These are phyloP conservation scores for Odontocolon sp. DNA, from an alignment of 2,888 invertebrate species.

Conservation along the genomic window DNA sequence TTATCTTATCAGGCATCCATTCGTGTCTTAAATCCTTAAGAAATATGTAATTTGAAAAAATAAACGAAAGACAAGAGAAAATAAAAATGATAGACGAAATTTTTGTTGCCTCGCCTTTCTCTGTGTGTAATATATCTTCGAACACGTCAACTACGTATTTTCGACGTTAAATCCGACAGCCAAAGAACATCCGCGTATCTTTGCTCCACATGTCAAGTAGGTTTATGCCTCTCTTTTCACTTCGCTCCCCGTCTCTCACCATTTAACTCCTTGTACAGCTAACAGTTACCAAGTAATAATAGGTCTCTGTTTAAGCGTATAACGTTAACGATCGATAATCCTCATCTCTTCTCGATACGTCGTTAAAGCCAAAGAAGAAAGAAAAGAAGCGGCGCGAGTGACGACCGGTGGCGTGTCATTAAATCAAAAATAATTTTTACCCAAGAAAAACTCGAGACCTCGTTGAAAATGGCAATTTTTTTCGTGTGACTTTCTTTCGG, in stretches of 20 bases:
- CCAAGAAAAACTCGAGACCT: background rate
- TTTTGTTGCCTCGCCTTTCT: no score
- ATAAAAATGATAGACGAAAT: no score
- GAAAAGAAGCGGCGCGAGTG: no score
- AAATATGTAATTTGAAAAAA: no score
- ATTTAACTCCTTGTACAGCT: slow-evolving; percentile 48
- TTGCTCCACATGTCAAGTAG: slow-evolving; percentile 59
- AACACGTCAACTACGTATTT: slow-evolving; percentile 1
- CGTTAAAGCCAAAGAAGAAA: slow-evolving; percentile 57
- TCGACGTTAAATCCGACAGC: slow-evolving; percentile 25
- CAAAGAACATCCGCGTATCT: slow-evolving; percentile 46
- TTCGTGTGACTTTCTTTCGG: background rate
- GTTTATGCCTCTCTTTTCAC: slow-evolving; percentile 54
- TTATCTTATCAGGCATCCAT: no score
- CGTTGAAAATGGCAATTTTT: slow-evolving; percentile 18
- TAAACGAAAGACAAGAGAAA: no score
- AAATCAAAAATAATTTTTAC: slow-evolving; percentile 50
- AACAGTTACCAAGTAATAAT: slow-evolving; percentile 60
- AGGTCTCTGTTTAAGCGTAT: slow-evolving; percentile 53
- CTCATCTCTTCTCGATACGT: slow-evolving; percentile 59
- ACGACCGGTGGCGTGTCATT: slow-evolving; percentile 49
- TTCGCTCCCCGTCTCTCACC: slow-evolving; percentile 43
- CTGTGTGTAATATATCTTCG: background rate
- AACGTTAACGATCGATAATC: slow-evolving; percentile 62
- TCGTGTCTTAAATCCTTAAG: no score